Evolutionary conservation across 1,140 invertebrate genomes (phyloP).

Genomic region (Heliconius hermathena): DNA sequence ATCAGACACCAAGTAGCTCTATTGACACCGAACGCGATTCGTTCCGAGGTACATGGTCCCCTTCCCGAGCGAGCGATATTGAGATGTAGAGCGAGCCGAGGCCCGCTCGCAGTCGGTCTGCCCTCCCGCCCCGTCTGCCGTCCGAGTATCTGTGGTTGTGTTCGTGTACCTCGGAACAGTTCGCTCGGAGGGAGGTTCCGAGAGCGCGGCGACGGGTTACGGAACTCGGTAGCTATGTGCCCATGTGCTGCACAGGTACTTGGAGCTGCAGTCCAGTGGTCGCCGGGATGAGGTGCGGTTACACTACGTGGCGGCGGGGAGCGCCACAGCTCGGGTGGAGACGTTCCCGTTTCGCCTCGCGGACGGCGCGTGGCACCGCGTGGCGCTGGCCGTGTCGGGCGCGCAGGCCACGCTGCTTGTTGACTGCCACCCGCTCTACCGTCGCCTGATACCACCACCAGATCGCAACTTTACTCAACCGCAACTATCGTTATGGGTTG

Average conservation of each 20-base stretch:
- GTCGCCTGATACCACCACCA: conserved; percentile 84
- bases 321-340: conserved; percentile 87
- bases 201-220: conserved; percentile 55
- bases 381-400: conserved; percentile 91
- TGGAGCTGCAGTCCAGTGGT: conserved; percentile 95
- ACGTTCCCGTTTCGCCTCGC: conserved; percentile 93
- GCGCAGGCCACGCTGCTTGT: conserved; percentile 91
- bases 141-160: conserved; percentile 73
- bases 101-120: conserved; percentile 59
- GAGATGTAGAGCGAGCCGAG: conserved; percentile 81
- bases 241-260: conserved; percentile 84
- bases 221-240: conserved; percentile 41
- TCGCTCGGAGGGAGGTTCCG: conserved; percentile 57
- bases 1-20: conserved; percentile 61
- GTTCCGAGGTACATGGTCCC: conserved; percentile 83
- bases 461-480: conserved; percentile 89
- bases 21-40: conserved; percentile 72
- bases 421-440: conserved; percentile 93
- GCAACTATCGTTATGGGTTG: conserved; percentile 90
- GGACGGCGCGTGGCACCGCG: conserved; percentile 92
- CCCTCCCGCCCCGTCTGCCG: conserved; percentile 59
- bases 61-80: conserved; percentile 80
- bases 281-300: conserved; percentile 91
- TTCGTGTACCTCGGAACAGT: conserved; percentile 80
- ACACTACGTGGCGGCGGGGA: conserved; percentile 86